Evolutionary conservation across 2,797 vertebrate species (phyloP).

Genomic region (Coracias cyanogaster): DNA sequence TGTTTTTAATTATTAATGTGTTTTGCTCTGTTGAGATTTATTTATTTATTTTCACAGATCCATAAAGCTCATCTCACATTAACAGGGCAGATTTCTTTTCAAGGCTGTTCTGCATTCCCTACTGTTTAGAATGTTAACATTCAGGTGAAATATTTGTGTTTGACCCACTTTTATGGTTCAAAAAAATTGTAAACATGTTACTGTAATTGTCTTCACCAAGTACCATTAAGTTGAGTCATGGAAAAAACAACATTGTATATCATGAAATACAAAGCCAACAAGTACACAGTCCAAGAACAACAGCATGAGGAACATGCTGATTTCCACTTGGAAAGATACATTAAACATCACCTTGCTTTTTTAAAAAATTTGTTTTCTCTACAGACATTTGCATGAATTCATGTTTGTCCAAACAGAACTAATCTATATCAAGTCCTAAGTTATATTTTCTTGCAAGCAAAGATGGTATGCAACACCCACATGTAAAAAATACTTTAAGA

Average conservation of each 20-base stretch:
- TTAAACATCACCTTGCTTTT: background rate
- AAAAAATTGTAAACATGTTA: background rate
- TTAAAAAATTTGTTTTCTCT: background rate
- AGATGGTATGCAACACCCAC: background rate
- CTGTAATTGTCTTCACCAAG: background rate
- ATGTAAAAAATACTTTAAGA: background rate
- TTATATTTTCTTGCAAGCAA: background rate
- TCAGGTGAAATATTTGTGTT: constrained; percentile 7
- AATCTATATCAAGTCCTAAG: background rate
- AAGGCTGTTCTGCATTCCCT: background rate
- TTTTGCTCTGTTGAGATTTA: background rate
- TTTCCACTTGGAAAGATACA: background rate
- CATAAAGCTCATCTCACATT: background rate
- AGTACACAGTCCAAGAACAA: background rate
- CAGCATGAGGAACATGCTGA: background rate
- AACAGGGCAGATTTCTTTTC: background rate
- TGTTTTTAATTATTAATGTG: constrained; percentile 49
- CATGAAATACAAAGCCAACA: background rate
- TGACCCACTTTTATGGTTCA: background rate
- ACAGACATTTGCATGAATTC: background rate
- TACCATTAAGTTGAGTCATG: background rate
- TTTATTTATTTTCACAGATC: constrained; percentile 7
- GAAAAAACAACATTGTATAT: background rate
- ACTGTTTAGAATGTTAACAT: background rate
- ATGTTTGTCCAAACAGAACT: background rate